These are phyloP conservation scores for Pachycephus smyrnensis DNA, from an alignment of 2,888 invertebrate genomes.

Conservation along the genomic window DNA sequence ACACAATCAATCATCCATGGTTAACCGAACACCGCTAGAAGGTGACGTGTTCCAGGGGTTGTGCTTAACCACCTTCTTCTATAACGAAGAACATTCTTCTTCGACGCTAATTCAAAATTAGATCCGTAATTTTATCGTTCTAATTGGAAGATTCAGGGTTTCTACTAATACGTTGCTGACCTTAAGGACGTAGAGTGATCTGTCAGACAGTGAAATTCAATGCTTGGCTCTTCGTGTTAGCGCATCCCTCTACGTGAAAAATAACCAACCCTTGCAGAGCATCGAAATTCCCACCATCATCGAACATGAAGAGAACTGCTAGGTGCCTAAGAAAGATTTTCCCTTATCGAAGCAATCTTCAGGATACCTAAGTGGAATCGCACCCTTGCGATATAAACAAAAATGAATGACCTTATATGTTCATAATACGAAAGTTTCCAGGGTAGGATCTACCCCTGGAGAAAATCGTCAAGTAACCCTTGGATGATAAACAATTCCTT, in stretches of 20 bases:
- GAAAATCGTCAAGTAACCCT: too few relatives aligned
- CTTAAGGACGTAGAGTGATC: too few relatives aligned
- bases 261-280: rapidly evolving
- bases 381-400: too few relatives aligned
- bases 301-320: neutral
- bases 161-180: neutral
- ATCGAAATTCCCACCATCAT: neutral
- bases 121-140: neutral
- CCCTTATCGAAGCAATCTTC: neutral
- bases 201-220: too few relatives aligned
- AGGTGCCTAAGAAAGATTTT: neutral
- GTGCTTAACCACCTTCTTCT: neutral
- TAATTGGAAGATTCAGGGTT: neutral
- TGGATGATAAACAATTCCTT: too few relatives aligned
- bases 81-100: neutral
- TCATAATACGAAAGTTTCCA: too few relatives aligned
- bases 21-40: neutral
- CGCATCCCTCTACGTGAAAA: neutral
- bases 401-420: too few relatives aligned
- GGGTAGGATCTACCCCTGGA: too few relatives aligned
- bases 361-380: neutral
- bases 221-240: too few relatives aligned
- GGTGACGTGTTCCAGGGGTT: neutral
- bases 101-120: neutral
- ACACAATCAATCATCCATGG: neutral